Base-by-base conservation (phyloP, 2,888 invertebrate species). In the Loripinus fragilis region DNA sequence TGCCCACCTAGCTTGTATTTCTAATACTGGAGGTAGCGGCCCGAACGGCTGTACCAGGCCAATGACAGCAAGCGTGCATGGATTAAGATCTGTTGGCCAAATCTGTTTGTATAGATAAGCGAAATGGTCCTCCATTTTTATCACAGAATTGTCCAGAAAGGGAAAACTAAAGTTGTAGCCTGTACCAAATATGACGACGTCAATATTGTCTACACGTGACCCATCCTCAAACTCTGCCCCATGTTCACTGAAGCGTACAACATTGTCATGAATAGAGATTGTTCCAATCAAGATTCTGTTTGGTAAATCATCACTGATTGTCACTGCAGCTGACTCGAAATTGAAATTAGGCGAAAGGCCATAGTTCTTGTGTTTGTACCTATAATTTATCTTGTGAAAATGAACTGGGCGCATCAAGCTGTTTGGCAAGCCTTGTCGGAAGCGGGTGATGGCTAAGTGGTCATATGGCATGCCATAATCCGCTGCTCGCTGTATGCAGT, bases 401-500 rank as follows among this genome's bases (percentile, higher is more conserved):
- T 86, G 85, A 45, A 85, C 76, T 1, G 87, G 87, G 30, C 85
- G 74, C 85, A 87, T 85, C 20, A 85, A 74, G 30, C 78, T 78
- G 73, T 72, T 73, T 25, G 88, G 87, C 10, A 88, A 68, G 2
- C 72, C 64, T 67, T 88, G 88, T 10, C 78, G 67, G 74, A 85
- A 85, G 23, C 89, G 70, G 7, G 83, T 86, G 38, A 84, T 82
- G 25, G 78, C 78, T 7, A 82, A 67, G 67, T 91, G 85, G 76
- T 92, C 92, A 35, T 84, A 83, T 0, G 92, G 92, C 28, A 80
- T 35, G 0, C 91, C 92, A 66, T 77, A 70, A 25, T 87, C 87
- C 7, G 72, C 85, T 7, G 93, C 91, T 25, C 94, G 81, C 78
- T 93, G 93, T 74, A 93, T 90, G 15, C 94, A 88, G 91, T 94